A percentile compares a stretch with the other conserved stretches of the same genome.
phyloP scores from a whole-genome alignment of 2,113 vertebrate species.

The Aleadryas rufinucha region DNA sequence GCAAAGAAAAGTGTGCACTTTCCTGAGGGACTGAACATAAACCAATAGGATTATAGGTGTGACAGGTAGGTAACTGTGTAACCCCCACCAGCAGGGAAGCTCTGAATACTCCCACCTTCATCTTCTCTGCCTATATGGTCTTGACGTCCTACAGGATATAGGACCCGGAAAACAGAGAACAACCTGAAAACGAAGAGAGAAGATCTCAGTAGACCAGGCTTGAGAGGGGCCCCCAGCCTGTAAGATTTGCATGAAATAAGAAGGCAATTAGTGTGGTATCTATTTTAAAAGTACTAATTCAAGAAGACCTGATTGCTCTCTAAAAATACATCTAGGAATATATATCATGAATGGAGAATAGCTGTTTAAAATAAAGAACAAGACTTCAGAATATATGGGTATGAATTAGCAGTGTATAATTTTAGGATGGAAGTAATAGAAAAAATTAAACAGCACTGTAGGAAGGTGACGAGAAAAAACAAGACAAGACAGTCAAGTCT shows the following conservation, averaged over 20 bases:
- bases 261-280: not conserved
- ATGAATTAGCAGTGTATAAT: not conserved
- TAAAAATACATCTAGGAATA: conserved; percentile 16
- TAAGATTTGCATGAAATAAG: not conserved
- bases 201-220: not conserved
- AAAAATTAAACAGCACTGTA: not conserved
- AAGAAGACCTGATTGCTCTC: not conserved
- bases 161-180: not conserved
- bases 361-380: conserved; percentile 4
- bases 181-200: not conserved
- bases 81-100: not conserved
- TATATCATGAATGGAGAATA: not conserved
- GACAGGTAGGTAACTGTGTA: not conserved
- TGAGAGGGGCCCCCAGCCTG: not conserved
- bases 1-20: not conserved
- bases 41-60: not conserved
- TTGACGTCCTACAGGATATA: not conserved
- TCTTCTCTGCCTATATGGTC: not conserved
- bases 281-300: conserved; percentile 24
- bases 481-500: not conserved
- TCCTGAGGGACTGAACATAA: not conserved
- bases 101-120: not conserved
- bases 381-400: not conserved
- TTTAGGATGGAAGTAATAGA: not conserved
- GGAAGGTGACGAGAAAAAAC: not conserved